A percentile compares a stretch with the other conserved stretches of the same genome.
These are phyloP conservation scores for Parauchenoglanis ngamensis DNA, from an alignment of 2,797 vertebrate species.

Conservation along the genomic window DNA sequence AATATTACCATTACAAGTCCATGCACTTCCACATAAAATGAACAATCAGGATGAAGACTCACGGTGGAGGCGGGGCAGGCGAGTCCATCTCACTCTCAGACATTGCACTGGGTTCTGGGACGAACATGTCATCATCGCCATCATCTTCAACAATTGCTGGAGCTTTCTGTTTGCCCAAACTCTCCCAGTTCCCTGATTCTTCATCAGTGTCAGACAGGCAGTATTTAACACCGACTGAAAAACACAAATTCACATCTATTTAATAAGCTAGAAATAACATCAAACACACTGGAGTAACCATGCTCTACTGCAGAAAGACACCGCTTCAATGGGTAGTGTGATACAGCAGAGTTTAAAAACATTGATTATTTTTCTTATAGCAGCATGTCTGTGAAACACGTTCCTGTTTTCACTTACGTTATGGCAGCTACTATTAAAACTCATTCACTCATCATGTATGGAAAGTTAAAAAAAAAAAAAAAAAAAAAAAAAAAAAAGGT, in stretches of 20 bases:
- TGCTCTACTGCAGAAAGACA: background rate
- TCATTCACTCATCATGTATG: too few species aligned
- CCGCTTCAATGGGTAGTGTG: too few species aligned
- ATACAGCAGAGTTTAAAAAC: background rate
- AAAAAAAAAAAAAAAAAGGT: too few species aligned
- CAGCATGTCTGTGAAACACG: background rate
- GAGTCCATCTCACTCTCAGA: slow-evolving; percentile 61
- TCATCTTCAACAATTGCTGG: slow-evolving; percentile 52
- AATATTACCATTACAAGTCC: background rate
- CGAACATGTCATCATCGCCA: slow-evolving; percentile 54
- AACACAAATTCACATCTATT: background rate
- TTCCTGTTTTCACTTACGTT: background rate
- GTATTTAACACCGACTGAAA: slow-evolving; percentile 67
- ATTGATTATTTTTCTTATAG: too few species aligned
- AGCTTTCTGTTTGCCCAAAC: slow-evolving; percentile 55
- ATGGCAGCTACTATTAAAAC: background rate
- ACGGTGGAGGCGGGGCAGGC: slow-evolving; percentile 52
- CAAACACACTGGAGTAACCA: background rate
- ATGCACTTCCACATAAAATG: background rate
- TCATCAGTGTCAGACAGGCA: slow-evolving; percentile 73
- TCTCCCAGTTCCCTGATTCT: slow-evolving; percentile 64
- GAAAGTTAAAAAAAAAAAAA: too few species aligned
- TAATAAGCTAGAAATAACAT: background rate
- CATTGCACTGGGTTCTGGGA: background rate
- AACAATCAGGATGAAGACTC: slow-evolving; percentile 55